Evolutionary conservation across 2,797 vertebrate species (phyloP).

Genomic region (Natrix natrix): DNA sequence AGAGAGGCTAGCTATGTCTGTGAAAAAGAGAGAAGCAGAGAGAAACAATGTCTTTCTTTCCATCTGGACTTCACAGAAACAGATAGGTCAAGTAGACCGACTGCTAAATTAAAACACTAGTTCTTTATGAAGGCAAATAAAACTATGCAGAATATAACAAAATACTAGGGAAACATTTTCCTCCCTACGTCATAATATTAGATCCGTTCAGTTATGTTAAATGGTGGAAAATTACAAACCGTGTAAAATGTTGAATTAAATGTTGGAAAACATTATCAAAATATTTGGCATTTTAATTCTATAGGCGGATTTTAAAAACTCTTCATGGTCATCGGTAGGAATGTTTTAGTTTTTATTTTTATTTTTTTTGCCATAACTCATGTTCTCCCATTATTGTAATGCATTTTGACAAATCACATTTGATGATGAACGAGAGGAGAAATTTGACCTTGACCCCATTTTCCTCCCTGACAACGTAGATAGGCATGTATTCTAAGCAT

Average conservation of each 20-base stretch:
- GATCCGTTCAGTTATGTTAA: neutral
- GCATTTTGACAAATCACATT: neutral
- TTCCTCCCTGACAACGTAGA: neutral
- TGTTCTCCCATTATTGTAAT: slow-evolving; percentile 6
- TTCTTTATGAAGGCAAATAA: neutral
- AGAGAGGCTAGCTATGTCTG: neutral
- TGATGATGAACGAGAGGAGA: neutral
- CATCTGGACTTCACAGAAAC: neutral
- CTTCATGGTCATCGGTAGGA: neutral
- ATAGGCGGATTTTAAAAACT: neutral
- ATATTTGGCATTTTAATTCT: neutral
- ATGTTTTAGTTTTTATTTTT: neutral
- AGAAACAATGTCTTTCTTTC: neutral
- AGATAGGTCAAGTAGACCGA: neutral
- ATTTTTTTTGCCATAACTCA: neutral
- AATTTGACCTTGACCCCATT: neutral
- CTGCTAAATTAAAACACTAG: neutral
- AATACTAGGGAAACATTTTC: neutral
- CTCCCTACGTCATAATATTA: neutral
- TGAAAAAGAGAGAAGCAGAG: neutral
- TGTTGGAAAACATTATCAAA: neutral
- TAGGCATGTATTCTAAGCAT: neutral
- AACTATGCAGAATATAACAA: neutral
- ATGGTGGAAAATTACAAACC: neutral
- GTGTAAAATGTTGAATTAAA: neutral